phyloP scores from a whole-genome alignment of 1,140 invertebrate genomes.

The Magallana ariakensis region DNA sequence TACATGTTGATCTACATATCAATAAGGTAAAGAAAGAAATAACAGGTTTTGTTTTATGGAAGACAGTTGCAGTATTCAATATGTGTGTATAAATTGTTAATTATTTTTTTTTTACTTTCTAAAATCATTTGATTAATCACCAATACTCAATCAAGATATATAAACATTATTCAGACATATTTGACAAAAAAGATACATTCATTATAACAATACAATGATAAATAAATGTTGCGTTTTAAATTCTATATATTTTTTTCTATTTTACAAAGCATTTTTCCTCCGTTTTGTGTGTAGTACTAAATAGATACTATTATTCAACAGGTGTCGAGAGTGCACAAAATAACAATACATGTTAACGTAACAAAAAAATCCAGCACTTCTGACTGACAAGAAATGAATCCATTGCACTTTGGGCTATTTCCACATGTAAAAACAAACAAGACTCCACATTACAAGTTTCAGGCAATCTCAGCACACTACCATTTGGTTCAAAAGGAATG shows the following conservation, averaged over 20 bases:
- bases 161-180: no score
- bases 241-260: not conserved
- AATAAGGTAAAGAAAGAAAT: not conserved
- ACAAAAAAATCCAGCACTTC: not conserved
- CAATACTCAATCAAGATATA: no score
- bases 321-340: no score
- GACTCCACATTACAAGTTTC: not conserved
- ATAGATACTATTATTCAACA: no score
- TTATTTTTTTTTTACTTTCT: no score
- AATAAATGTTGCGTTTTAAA: not conserved
- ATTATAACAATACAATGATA: no score
- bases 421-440: not conserved
- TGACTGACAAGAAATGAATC: slow-evolving; percentile 1
- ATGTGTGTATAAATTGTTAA: no score
- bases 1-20: not conserved
- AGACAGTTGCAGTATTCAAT: not conserved
- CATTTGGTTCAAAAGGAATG: no score
- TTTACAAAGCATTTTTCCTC: not conserved
- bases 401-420: slow-evolving; percentile 8
- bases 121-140: no score
- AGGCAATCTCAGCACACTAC: not conserved
- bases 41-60: not conserved
- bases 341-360: not conserved
- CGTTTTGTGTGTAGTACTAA: no score
- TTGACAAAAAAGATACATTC: no score